Evolutionary conservation across 2,888 invertebrate genomes (phyloP).

Genomic region (Trileptium ribeirensis): DNA sequence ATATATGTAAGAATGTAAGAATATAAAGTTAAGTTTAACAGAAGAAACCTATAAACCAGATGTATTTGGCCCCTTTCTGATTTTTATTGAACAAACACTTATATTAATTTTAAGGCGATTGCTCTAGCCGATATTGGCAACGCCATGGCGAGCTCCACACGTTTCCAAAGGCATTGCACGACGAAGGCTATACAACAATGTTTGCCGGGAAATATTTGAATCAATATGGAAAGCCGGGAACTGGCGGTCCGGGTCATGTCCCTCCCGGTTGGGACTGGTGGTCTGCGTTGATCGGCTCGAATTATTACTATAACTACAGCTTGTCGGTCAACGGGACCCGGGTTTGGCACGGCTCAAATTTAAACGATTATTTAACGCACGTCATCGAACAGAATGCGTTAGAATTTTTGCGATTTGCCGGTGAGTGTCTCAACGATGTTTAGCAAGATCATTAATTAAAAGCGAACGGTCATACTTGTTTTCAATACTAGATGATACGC

Average conservation of each 20-base stretch:
- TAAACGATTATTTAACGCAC: slow-evolving; percentile 39
- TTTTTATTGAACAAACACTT: too few relatives aligned
- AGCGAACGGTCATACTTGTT: too few relatives aligned
- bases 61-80: too few relatives aligned
- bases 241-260: slow-evolving; percentile 63
- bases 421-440: not conserved
- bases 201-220: slow-evolving; percentile 91
- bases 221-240: slow-evolving; percentile 62
- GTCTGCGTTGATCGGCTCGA: slow-evolving; percentile 80
- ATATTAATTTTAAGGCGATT: slow-evolving; percentile 12
- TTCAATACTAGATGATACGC: too few relatives aligned
- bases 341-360: slow-evolving; percentile 58
- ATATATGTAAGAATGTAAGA: too few relatives aligned
- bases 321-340: slow-evolving; percentile 71
- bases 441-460: too few relatives aligned
- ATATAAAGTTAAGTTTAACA: too few relatives aligned
- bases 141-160: slow-evolving; percentile 64
- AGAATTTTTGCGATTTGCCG: not conserved
- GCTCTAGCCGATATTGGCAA: slow-evolving; percentile 1
- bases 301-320: slow-evolving; percentile 81
- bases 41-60: too few relatives aligned
- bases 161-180: slow-evolving; percentile 58
- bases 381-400: not conserved
- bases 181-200: slow-evolving; percentile 69
- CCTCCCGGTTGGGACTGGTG: slow-evolving; percentile 81